Conservation (phyloP, 92 coral and sea anemone genomes). For the Anthopleura xanthogrammica region DNA sequence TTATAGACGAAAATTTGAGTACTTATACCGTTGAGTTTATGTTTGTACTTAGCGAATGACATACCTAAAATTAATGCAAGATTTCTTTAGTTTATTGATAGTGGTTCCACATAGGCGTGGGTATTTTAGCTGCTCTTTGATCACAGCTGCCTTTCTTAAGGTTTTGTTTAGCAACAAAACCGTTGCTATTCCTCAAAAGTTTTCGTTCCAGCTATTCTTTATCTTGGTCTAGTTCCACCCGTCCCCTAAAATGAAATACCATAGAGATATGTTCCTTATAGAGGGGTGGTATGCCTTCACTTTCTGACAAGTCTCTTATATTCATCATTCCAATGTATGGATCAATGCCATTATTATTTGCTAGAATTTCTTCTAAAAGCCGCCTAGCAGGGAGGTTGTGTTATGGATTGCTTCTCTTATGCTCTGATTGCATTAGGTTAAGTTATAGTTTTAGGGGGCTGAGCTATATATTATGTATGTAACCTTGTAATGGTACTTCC, state of each 20-base stretch:
- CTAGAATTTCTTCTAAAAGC: background rate
- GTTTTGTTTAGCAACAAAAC: background rate
- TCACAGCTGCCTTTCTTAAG: background rate
- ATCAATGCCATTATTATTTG: background rate
- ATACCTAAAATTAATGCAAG: background rate
- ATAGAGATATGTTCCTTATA: background rate
- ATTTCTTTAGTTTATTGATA: background rate
- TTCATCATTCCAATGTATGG: background rate
- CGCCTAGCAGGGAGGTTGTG: background rate
- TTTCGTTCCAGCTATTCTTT: background rate
- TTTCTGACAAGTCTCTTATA: background rate
- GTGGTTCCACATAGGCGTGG: slow-evolving; percentile 2
- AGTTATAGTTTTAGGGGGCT: background rate
- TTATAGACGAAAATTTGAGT: background rate
- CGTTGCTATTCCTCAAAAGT: background rate
- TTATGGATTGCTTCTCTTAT: background rate
- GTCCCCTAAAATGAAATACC: background rate
- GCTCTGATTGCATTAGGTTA: background rate
- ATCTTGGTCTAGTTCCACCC: background rate
- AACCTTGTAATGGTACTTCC: too few relatives aligned
- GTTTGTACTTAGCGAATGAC: background rate
- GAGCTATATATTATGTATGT: background rate
- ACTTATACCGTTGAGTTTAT: background rate
- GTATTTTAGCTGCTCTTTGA: background rate
- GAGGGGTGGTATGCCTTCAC: background rate